phyloP scores from a whole-genome alignment of 1,140 invertebrate species.

The Tetramorium alpestre region DNA sequence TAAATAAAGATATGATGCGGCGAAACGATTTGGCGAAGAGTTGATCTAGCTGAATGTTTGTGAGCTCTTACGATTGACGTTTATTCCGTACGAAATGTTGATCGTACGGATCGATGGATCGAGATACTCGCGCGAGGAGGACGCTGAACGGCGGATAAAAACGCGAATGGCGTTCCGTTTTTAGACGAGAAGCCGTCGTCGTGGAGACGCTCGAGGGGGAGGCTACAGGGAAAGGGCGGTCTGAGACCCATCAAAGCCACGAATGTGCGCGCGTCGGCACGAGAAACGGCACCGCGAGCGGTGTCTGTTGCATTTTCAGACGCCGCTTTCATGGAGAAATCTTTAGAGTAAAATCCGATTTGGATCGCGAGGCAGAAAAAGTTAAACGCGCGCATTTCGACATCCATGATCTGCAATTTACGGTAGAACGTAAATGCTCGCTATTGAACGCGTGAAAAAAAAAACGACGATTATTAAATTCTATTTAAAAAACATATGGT shows the following conservation, averaged over 20 bases:
- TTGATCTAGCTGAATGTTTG: not conserved
- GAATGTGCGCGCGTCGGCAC: conserved; percentile 76
- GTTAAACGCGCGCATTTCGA: not conserved
- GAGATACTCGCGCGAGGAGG: not conserved
- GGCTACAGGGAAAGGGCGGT: conserved; percentile 81
- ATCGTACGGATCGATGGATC: conserved; percentile 26
- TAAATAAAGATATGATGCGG: not conserved
- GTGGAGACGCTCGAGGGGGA: conserved; percentile 58
- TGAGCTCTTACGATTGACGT: not conserved
- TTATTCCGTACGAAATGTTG: conserved; percentile 19
- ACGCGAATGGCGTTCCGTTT: conserved; percentile 68
- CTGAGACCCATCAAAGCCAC: conserved; percentile 82
- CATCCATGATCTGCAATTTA: conserved; percentile 3
- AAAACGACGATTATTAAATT: no score
- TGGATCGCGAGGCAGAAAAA: conserved; percentile 37
- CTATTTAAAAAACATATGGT: no score
- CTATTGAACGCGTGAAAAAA: not conserved
- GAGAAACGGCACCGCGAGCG: conserved; percentile 64
- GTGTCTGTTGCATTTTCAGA: conserved; percentile 77
- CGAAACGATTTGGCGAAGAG: not conserved
- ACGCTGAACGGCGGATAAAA: conserved; percentile 55
- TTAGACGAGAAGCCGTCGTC: conserved; percentile 63
- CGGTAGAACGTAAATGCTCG: not conserved
- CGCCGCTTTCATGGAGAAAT: conserved; percentile 69
- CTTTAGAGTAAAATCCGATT: conserved; percentile 60